Evolutionary conservation across 2,113 vertebrate genomes (phyloP), one percentile per base, ranked within the genome.

Genomic region (Excalfactoria chinensis): DNA sequence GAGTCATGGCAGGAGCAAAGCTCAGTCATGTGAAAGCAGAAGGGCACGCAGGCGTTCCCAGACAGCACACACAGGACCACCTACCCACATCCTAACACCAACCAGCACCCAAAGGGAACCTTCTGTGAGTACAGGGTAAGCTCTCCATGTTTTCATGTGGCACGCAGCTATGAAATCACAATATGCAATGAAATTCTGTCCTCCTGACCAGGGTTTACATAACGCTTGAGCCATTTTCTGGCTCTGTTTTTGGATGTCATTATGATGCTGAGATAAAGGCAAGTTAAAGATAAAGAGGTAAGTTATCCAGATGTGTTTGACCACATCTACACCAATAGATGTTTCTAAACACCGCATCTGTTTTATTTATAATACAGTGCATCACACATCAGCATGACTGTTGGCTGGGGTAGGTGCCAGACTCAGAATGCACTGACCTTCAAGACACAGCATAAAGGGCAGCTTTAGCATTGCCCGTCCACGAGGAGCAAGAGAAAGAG

Each of bases 1-100:
- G 86, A 93, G 86, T 93, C 89, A 90, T 69, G 94, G 77, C 32
- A 76, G 48, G 28, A 89, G 89, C 86, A 93, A 92, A 89, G 94
- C 92, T 93, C 92, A 87, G 66, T 84, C 92, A 95, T 89, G 92
- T 92, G 79, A 86, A 86, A 84, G 82, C 84, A 70, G 46, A 67
- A 78, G 59, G 55, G 80, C 77, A 73, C 37, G 78, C 86, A 84
- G 73, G 86, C 81, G 3, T 74, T 88, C 89, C 80, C 40, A 60
- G 80, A n/a, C 20, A 30, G 4, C 9, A 25, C 56, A 41, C 75
- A 88, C 73, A 70, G 26, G 83, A 85, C 53, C 84, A 69, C 86
- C 60, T 59, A 25, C 58, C 69, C 49, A 34, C 28, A 53, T 21
- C 41, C 77, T 4, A 4, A 7, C 51, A 63, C 12, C 2, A 58